Conservation (phyloP, 1,140 invertebrate genomes). For the Drosophila arawakana region DNA sequence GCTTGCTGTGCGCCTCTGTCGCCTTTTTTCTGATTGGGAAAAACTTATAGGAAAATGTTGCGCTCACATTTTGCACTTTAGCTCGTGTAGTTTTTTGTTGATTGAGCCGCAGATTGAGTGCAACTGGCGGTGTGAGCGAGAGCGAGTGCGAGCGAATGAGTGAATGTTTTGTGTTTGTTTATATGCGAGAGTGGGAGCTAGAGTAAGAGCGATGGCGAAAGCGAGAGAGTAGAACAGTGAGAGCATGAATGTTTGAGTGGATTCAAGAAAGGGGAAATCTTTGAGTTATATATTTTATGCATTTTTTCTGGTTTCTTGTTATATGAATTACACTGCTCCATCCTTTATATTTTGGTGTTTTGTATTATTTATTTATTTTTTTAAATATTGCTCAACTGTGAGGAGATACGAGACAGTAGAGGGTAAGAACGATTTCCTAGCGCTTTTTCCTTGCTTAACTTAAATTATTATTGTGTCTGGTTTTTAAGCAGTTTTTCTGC, state of each 20-base stretch:
- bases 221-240: neutral
- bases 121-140: slow-evolving; percentile 23
- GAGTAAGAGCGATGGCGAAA: neutral
- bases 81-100: slow-evolving; percentile 34
- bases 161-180: neutral
- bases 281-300: slow-evolving; percentile 11
- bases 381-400: neutral
- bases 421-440: slow-evolving; percentile 10
- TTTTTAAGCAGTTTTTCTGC: slow-evolving; percentile 2
- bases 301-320: slow-evolving; percentile 19
- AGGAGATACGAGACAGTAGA: neutral
- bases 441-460: slow-evolving; percentile 17
- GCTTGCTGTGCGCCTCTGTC: slow-evolving; percentile 20
- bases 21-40: slow-evolving; percentile 78
- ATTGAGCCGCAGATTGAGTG: slow-evolving; percentile 77
- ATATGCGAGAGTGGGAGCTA: neutral
- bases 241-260: neutral
- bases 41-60: slow-evolving; percentile 68
- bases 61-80: slow-evolving; percentile 34
- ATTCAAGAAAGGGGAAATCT: slow-evolving; percentile 27
- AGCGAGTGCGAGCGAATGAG: neutral
- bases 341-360: neutral
- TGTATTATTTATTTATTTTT: slow-evolving; percentile 8
- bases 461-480: slow-evolving; percentile 63
- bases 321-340: slow-evolving; percentile 40